A percentile compares a stretch with the other conserved stretches of the same genome.
Evolutionary conservation across 1,140 invertebrate genomes (phyloP).

Genomic region (Drosophila nasuta): DNA sequence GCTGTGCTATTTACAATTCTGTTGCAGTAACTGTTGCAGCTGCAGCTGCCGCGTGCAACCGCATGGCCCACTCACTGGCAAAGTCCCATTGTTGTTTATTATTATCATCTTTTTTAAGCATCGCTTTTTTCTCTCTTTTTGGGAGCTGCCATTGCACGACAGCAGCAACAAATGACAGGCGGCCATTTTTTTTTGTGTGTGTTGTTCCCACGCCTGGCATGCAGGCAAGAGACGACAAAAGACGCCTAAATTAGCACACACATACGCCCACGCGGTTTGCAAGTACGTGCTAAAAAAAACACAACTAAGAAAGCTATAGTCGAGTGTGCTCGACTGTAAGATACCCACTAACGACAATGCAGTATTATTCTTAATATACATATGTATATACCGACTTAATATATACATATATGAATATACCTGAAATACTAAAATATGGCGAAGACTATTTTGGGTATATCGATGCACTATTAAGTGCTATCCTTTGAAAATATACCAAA

Average conservation of each 20-base stretch:
- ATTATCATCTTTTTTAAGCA: slow-evolving; percentile 32
- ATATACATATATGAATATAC: too few species aligned
- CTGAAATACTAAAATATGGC: too few species aligned
- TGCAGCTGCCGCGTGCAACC: slow-evolving; percentile 49
- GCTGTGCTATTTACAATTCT: slow-evolving; percentile 41
- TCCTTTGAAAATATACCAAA: too few species aligned
- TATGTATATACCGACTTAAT: too few species aligned
- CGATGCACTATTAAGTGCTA: too few species aligned
- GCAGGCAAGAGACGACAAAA: slow-evolving; percentile 63
- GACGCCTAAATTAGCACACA: slow-evolving; percentile 71
- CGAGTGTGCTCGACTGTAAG: too few species aligned
- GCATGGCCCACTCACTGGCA: slow-evolving; percentile 57
- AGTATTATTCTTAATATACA: too few species aligned
- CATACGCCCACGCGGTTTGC: slow-evolving; percentile 29
- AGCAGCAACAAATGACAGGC: slow-evolving; percentile 40
- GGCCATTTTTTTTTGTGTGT: slow-evolving; percentile 25
- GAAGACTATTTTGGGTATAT: too few species aligned
- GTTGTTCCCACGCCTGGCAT: slow-evolving; percentile 43
- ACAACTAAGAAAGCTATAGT: neutral
- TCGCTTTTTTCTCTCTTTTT: slow-evolving; percentile 23
- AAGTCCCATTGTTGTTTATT: slow-evolving; percentile 71
- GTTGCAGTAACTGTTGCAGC: slow-evolving; percentile 43
- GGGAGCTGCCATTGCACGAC: slow-evolving; percentile 36
- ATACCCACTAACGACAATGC: too few species aligned
- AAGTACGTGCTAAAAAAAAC: slow-evolving; percentile 62